These are phyloP conservation scores for Tuberolachnus salignus DNA, from an alignment of 2,888 invertebrate species.

Conservation along the genomic window DNA sequence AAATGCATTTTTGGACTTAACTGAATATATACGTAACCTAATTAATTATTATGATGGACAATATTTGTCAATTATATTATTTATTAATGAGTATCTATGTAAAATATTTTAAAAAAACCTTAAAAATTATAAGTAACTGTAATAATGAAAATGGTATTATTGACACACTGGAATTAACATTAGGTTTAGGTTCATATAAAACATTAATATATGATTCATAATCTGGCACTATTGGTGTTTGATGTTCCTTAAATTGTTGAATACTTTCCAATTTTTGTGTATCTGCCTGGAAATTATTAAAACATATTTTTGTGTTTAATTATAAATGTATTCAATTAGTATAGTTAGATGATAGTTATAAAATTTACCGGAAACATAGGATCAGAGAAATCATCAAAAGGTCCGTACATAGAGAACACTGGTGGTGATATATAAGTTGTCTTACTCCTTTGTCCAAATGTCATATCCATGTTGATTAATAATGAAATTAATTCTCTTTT, in stretches of 20 bases:
- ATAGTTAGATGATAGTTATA: not conserved
- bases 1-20: too few species aligned
- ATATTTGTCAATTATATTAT: not conserved
- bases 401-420: slow-evolving; percentile 55
- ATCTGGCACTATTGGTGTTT: slow-evolving; percentile 32
- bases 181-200: slow-evolving; percentile 12
- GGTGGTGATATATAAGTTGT: not conserved
- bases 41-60: not conserved
- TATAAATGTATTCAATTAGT: not conserved
- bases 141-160: slow-evolving; percentile 2
- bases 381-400: slow-evolving; percentile 52
- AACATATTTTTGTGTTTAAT: not conserved
- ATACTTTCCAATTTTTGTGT: slow-evolving; percentile 42
- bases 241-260: slow-evolving; percentile 26
- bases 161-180: not conserved
- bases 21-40: too few species aligned
- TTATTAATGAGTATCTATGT: not conserved
- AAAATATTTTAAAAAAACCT: not conserved
- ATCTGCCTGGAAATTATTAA: slow-evolving; percentile 1
- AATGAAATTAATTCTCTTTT: slow-evolving; percentile 74
- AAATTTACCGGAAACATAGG: slow-evolving; percentile 57
- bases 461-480: slow-evolving; percentile 72
- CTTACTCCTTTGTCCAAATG: slow-evolving; percentile 68
- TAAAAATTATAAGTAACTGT: slow-evolving; percentile 12
- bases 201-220: slow-evolving; percentile 29